A percentile compares a stretch with the other conserved stretches of the same genome.
phyloP scores from a whole-genome alignment of 2,888 invertebrate genomes.

The Drosophila kambysellisi region DNA sequence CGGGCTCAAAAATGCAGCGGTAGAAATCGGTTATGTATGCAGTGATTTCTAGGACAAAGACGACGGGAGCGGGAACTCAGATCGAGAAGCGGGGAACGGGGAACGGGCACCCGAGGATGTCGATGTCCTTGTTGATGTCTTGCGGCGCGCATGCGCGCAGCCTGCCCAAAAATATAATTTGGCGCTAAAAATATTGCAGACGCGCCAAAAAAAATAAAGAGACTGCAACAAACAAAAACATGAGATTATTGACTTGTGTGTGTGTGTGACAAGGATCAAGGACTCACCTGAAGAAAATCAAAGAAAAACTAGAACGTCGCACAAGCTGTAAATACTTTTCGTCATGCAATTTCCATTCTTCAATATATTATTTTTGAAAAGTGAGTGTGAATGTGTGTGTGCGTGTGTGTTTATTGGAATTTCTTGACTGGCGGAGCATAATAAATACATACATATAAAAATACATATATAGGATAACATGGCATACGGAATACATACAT shows the following conservation, averaged over 20 bases:
- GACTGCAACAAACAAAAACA: constrained; percentile 26
- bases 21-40: constrained; percentile 69
- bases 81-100: constrained; percentile 22
- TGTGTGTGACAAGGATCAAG: constrained; percentile 9
- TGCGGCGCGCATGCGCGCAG: constrained; percentile 78
- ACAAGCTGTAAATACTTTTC: constrained; percentile 2
- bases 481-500: constrained; percentile 49
- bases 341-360: constrained; percentile 4
- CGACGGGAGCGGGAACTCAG: constrained; percentile 22
- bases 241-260: constrained; percentile 28
- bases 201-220: constrained; percentile 65
- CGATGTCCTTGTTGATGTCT: constrained; percentile 58
- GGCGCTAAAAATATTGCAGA: constrained; percentile 67
- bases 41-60: constrained; percentile 63
- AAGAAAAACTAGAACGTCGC: constrained; percentile 4
- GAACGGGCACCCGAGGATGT: background rate
- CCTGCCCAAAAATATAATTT: constrained; percentile 66
- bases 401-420: constrained; percentile 59
- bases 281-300: constrained; percentile 38
- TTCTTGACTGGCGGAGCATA: constrained; percentile 40
- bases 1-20: constrained; percentile 63
- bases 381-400: constrained; percentile 1
- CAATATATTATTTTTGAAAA: constrained; percentile 24
- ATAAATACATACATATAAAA: constrained; percentile 26
- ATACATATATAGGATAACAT: constrained; percentile 29